Base-by-base conservation (phyloP, 2,888 invertebrate species). In the Latrodectus hesperus region DNA sequence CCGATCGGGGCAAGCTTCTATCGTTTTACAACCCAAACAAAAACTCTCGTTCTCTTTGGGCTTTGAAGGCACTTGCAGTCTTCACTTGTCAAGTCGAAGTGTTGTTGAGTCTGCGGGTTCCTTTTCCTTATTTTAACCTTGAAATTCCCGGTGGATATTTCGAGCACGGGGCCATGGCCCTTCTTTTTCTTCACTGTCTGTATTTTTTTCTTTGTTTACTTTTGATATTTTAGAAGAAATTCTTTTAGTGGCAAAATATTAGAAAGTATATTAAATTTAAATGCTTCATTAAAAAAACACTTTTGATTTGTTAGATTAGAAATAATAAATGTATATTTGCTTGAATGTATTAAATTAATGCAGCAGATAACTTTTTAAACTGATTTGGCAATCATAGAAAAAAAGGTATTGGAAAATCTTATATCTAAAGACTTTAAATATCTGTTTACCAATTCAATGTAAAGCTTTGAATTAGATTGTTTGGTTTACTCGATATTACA, bases 21-120 rank as follows among this genome's bases (percentile, higher is more conserved):
- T 82, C 74, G 53, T 75, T 82, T 75, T n/a, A 17, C 65, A 38
- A 65, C 53, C 65, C 67, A 67, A 53, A 67, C 73, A 81, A 73
- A 60, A 81, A 72, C 65, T 38, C 11, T 52, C 51, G 53, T 67
- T 74, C 12, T 16, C 53, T 67, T 60, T 49, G 22, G 11, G 68
- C 22, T 14, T 22, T 17, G 55, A 12, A 76, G 65, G n/a, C 16
- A 64, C 53, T 55, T 49, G 55, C 80, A 49, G 22, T 74, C 51
- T 65, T 81, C 74, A 53, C 53, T 81, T 81, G 81, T 73, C 81
- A 81, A 8, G 65, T 81, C 22, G n/a, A 73, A 81, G 73, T 52
- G 83, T 75, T 75, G 74, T 82, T 82, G 74, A 82, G 82, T 76
- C 71, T 83, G 71, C 38, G 55, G 22, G 38, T 55, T 68, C 10